These are phyloP conservation scores for Aldrovandia affinis DNA, from an alignment of 2,797 vertebrate genomes.

Conservation along the genomic window DNA sequence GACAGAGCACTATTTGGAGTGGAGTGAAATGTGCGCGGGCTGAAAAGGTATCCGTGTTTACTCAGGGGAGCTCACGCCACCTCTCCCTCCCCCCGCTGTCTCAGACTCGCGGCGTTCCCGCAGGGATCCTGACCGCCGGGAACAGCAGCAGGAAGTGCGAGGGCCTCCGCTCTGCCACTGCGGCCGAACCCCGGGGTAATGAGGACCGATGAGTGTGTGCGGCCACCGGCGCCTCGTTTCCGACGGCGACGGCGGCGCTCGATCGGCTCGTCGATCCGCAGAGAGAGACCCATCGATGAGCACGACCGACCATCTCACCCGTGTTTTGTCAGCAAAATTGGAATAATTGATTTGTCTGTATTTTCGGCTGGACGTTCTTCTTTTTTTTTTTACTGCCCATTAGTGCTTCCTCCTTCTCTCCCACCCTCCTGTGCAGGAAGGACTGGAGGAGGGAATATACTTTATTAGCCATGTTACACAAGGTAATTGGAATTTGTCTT, in stretches of 20 bases:
- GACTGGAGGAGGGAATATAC: too few species aligned
- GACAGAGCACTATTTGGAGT: slow-evolving; percentile 11
- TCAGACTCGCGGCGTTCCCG: background rate
- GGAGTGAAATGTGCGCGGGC: background rate
- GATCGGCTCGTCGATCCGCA: slow-evolving; percentile 7
- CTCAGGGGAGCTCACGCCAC: background rate
- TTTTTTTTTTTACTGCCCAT: slow-evolving; percentile 12
- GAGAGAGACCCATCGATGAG: slow-evolving; percentile 3
- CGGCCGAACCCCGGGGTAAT: background rate
- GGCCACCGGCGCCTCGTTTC: background rate
- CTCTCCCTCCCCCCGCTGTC: background rate
- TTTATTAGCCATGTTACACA: too few species aligned
- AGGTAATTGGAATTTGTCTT: too few species aligned
- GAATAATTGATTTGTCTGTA: slow-evolving; percentile 15
- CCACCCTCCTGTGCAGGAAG: background rate
- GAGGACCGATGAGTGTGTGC: background rate
- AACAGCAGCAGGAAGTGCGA: background rate
- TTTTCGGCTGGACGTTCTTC: background rate
- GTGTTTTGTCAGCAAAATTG: slow-evolving; percentile 5
- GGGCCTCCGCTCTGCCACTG: background rate
- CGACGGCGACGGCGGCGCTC: background rate
- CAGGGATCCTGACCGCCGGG: background rate
- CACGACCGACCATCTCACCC: background rate
- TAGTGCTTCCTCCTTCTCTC: background rate
- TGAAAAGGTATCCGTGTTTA: slow-evolving; percentile 16